Evolutionary conservation across 2,888 invertebrate genomes (phyloP).

Genomic region (Apamea crenata): DNA sequence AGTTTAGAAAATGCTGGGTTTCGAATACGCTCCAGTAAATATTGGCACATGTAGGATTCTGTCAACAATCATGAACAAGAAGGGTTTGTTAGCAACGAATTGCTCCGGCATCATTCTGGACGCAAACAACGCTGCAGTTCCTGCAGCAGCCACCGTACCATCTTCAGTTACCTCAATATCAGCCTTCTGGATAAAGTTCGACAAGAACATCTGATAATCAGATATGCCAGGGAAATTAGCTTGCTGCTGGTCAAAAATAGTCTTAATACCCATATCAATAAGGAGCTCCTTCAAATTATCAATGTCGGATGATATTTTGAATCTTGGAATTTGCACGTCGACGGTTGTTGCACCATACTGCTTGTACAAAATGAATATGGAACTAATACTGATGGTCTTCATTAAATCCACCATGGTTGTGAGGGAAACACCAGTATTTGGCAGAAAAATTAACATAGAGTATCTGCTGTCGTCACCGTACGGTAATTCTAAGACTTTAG

Average conservation of each 20-base stretch:
- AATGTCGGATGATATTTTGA: constrained; percentile 88
- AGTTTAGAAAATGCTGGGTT: constrained; percentile 77
- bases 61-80: constrained; percentile 85
- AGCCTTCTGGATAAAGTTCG: constrained; percentile 84
- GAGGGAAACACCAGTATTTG: constrained; percentile 83
- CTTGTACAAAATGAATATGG: constrained; percentile 84
- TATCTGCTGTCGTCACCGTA: constrained; percentile 82
- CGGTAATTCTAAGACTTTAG: constrained; percentile 81
- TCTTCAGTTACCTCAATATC: constrained; percentile 83
- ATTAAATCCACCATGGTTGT: constrained; percentile 87
- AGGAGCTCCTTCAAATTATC: constrained; percentile 85
- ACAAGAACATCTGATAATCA: constrained; percentile 73
- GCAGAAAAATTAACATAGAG: constrained; percentile 92
- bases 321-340: constrained; percentile 91
- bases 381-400: constrained; percentile 81
- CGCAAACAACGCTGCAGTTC: constrained; percentile 69
- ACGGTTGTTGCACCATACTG: constrained; percentile 82
- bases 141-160: constrained; percentile 79
- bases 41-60: constrained; percentile 76
- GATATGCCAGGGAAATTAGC: constrained; percentile 80
- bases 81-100: constrained; percentile 81
- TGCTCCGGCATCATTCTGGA: constrained; percentile 70
- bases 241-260: constrained; percentile 75
- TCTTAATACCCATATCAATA: constrained; percentile 81
- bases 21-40: constrained; percentile 84